Conservation (phyloP, 92 coral and sea anemone species). For the Porites cylindrica region DNA sequence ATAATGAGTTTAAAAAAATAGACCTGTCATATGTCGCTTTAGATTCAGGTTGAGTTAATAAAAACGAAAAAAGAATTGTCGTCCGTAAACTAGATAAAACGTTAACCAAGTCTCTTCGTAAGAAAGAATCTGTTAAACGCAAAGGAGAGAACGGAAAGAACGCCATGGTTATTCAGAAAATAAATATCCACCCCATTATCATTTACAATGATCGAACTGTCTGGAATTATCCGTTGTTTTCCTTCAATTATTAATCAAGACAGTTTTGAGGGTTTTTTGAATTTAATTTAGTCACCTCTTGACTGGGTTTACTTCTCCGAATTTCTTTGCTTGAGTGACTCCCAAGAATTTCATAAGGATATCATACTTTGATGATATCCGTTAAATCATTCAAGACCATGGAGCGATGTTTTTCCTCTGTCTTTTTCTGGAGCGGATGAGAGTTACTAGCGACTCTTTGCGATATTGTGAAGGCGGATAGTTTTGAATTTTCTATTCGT, state of each 20-base stretch:
- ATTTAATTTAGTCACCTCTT: neutral
- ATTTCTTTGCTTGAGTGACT: too few relatives aligned
- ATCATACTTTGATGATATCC: too few relatives aligned
- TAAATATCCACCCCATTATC: neutral
- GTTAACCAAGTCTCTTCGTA: neutral
- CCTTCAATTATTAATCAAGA: conserved; percentile 25
- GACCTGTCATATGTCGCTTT: neutral
- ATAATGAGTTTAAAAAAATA: neutral
- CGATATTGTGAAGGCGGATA: neutral
- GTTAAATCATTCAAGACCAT: too few relatives aligned
- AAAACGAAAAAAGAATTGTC: neutral
- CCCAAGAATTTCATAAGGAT: too few relatives aligned
- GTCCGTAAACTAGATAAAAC: neutral
- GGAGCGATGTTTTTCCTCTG: too few relatives aligned
- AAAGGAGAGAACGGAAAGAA: too few relatives aligned
- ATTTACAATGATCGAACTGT: neutral
- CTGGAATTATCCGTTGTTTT: neutral
- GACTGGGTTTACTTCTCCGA: neutral
- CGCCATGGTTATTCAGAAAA: too few relatives aligned
- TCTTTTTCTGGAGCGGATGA: too few relatives aligned
- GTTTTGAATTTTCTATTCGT: neutral
- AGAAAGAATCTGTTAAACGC: neutral
- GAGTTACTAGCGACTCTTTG: neutral
- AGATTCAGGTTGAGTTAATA: neutral
- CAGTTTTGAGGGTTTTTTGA: neutral